These are phyloP conservation scores for Hymenochirus boettgeri DNA, from an alignment of 2,113 vertebrate species.

Conservation along the genomic window DNA sequence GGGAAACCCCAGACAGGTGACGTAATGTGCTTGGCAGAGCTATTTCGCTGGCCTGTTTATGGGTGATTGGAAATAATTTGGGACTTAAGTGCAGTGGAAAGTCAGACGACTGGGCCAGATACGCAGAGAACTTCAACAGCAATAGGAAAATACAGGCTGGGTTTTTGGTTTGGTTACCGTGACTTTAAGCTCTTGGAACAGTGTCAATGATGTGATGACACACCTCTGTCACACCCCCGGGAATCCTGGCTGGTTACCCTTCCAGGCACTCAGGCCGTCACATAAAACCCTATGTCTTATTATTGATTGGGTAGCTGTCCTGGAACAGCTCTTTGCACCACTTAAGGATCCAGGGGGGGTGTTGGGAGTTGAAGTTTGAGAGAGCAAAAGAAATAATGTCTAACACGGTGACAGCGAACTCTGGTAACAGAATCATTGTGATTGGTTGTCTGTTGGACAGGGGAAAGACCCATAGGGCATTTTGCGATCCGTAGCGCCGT, in stretches of 20 bases:
- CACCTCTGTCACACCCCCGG: neutral
- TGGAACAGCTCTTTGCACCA: no score
- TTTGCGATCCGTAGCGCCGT: no score
- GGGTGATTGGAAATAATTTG: neutral
- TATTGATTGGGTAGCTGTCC: no score
- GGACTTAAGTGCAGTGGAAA: conserved; percentile 20
- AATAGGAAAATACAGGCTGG: conserved; percentile 16
- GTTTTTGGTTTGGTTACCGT: conserved; percentile 1
- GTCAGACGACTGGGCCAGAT: conserved; percentile 3
- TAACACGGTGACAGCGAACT: no score
- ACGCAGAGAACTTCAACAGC: conserved; percentile 3
- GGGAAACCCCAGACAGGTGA: conserved; percentile 2
- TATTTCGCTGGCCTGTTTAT: neutral
- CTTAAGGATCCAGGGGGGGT: no score
- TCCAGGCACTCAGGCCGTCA: no score
- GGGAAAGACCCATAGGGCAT: no score
- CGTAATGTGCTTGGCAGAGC: neutral
- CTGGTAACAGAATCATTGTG: no score
- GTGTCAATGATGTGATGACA: neutral
- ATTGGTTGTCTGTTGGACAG: no score
- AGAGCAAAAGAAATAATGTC: no score
- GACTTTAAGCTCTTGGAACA: conserved; percentile 8
- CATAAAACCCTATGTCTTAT: no score
- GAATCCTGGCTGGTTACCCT: neutral
- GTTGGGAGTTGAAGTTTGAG: no score